Base-by-base conservation (phyloP, 2,113 vertebrate genomes). In the Aegotheles bennettii region DNA sequence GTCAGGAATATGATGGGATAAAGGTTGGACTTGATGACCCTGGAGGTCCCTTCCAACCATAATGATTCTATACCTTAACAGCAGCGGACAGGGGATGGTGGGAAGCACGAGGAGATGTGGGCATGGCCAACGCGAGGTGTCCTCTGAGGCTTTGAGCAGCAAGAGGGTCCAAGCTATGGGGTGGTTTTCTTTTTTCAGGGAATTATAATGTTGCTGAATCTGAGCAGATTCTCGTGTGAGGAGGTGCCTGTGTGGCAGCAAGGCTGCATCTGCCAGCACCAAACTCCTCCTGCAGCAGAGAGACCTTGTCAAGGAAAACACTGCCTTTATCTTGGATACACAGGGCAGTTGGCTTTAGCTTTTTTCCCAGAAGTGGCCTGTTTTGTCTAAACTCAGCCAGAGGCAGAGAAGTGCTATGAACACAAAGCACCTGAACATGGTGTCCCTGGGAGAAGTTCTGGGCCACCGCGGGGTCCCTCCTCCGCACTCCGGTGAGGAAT, bases 341-440 rank as follows among this genome's bases (percentile, higher is more conserved):
- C 48, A 6, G 84, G 47, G 7, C 3, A 14, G 51, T 20, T 33
- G 10, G 10, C 67, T 5, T 5, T 2, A 28, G 45, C 5, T 3
- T 33, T 63, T 28, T 28, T 26, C n/a, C 50, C 38, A 28, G 71
- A 40, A 23, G 19, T 11, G 64, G 29, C 45, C 28, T n/a, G 13
- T 64, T 84, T 31, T 15, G 40, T 56, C 42, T 50, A 6, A 56
- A 61, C 10, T 20, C 24, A 7, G 11, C 18, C 11, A 1, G 65
- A 17, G 38, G 13, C 59, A 35, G 51, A 4, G 2, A 13, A 23
- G 21, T 7, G 1, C 31, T 10, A 6, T 24, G 31, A 16, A 29
- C 3, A 11, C 1, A 6, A 18, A 33, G n/a, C 8, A 14, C 10
- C 5, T 0, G 16, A 26, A 47, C 53, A 2, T 14, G 5, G 36